Evolutionary conservation across 2,888 invertebrate species (phyloP).

Genomic region (Acronicta alni): DNA sequence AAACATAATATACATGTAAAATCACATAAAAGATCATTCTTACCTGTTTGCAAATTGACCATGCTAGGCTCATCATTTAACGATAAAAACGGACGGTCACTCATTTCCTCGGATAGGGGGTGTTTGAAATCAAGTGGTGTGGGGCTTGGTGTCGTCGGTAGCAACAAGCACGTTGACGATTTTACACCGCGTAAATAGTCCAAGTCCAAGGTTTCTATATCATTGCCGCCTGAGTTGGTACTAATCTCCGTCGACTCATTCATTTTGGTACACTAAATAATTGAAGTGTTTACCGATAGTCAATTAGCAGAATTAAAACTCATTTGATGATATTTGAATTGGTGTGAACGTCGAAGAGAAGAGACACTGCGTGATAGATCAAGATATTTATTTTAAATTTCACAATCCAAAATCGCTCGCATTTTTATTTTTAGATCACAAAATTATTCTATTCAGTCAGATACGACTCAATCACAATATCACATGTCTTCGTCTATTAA

Average conservation of each 20-base stretch:
- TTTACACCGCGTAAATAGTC: conserved; percentile 89
- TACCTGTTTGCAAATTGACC: conserved; percentile 78
- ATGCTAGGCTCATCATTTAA: conserved; percentile 75
- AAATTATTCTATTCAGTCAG: too few relatives aligned
- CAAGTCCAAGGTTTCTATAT: conserved; percentile 79
- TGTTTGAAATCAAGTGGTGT: conserved; percentile 90
- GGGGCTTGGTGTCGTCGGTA: conserved; percentile 90
- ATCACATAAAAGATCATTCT: too few relatives aligned
- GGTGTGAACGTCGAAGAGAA: conserved; percentile 4
- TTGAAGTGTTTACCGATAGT: conserved; percentile 16
- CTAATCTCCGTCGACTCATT: conserved; percentile 76
- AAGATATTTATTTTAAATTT: neutral
- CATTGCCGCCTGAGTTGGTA: conserved; percentile 66
- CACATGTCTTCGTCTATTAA: too few relatives aligned
- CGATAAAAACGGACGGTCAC: conserved; percentile 81
- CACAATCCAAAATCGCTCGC: neutral
- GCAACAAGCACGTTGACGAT: conserved; percentile 91
- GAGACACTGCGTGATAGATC: conserved; percentile 17
- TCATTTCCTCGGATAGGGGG: conserved; percentile 88
- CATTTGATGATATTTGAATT: conserved; percentile 17
- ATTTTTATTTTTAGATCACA: too few relatives aligned
- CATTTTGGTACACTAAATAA: conserved; percentile 62
- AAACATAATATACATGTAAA: too few relatives aligned
- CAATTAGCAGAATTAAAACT: conserved; percentile 28
- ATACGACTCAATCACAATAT: too few relatives aligned